Evolutionary conservation across 2,888 invertebrate species (phyloP), one percentile per base, ranked within the genome.

Genomic region (Venusia cambrica): DNA sequence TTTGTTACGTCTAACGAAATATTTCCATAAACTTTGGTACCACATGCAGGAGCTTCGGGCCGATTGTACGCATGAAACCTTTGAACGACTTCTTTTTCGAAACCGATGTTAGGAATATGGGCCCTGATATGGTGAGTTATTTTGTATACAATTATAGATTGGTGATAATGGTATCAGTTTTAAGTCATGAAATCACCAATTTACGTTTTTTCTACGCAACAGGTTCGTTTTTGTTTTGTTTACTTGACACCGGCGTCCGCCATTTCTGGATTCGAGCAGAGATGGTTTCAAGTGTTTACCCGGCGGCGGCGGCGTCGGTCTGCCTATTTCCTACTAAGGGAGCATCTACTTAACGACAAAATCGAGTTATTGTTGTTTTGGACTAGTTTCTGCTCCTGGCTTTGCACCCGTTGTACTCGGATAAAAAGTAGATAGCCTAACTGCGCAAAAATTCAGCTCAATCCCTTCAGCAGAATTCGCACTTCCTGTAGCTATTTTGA

Each of bases 101-200:
- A 84, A 84, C 90, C 83, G 91, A 92, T 89, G 92, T 92, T 91
- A 92, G 91, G 90, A 92, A 92, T 88, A 92, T 92, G 91, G 93
- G 92, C 89, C 92, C 92, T 87, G 93, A 93, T 87, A 93, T 93
- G 93, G 93, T 93, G 87, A 90, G 87, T 84, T 67, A 69, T 56
- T 57, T 52, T 30, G 37, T 44, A 58, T 54, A 45, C 55, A 47
- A 31, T 39, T 46, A 38, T 64, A 70, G 62, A 67, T 51, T 55
- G 58, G 38, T 44, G 32, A 45, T 52, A 48, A 56, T 41, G 46
- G 54, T 50, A 48, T 34, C 51, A 51, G 63, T 76, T 83, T 80
- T 84, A 79, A 72, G 78, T 87, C 80, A 85, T 87, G 65, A 80
- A 69, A 50, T 71, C 24, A 44, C 20, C 44, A 67, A 65, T 69